Evolutionary conservation across 2,888 invertebrate species (phyloP), one percentile per base, ranked within the genome.

Genomic region (Carabus problematicus): DNA sequence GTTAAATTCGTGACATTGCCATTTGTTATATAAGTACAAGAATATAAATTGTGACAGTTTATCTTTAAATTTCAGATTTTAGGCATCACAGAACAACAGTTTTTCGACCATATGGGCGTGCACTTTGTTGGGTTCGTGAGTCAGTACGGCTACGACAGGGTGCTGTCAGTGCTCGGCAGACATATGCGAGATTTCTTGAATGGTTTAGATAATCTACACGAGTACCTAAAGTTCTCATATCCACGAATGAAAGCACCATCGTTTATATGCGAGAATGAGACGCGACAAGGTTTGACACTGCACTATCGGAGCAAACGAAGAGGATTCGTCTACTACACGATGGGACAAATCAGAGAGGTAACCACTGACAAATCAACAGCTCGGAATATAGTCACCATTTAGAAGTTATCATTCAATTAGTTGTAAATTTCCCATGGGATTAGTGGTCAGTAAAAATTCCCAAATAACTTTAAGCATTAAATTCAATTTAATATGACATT

Each of bases 181-280:
- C 95, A 97, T 80, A 93, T 98, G 90, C 85, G 97, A 64, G 97
- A 98, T 82, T 98, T 98, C 78, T 87, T 98, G 1, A 98, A 97
- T 79, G 97, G 95, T 0, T 84, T 98, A 75, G 98, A 98, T 83
- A 98, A 98, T 83, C 85, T 98, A 19, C 98, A 98, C 81, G 98
- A 98, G 80, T 98, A 98, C 80, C 85, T 98, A 56, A 94, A 97
- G 81, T 97, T 97, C 83, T 96, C 95, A 64, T 97, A 97, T 79
- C 97, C 97, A 0, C 87, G 92, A 75, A 90, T 90, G 90, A 84
- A 91, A 73, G 97, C 98, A 0, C 98, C 98, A 0, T 96, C 96
- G 64, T 98, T 98, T 81, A 97, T 97, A 75, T 97, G 97, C 78
- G 97, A 97, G 81, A 95, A 96, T 78, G 98, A 98, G 81, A 94